Evolutionary conservation across 2,113 vertebrate genomes (phyloP).

Genomic region (Tragulus kanchil): DNA sequence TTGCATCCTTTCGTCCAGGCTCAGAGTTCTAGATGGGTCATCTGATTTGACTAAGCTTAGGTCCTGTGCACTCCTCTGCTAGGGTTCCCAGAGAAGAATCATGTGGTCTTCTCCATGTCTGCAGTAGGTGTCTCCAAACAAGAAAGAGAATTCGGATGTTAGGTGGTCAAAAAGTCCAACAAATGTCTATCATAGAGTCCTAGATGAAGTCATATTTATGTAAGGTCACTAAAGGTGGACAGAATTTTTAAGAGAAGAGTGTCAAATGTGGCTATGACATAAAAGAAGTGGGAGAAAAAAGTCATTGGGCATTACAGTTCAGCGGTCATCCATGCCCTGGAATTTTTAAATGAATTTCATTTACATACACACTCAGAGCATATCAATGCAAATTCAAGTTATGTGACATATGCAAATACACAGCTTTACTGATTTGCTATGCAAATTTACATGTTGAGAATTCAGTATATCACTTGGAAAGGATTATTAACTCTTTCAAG

Average conservation of each 20-base stretch:
- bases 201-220: not conserved
- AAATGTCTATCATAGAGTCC: not conserved
- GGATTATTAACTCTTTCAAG: constrained; percentile 54
- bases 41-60: not conserved
- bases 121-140: not conserved
- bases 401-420: constrained; percentile 36
- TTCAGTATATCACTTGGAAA: constrained; percentile 31
- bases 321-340: constrained; percentile 27
- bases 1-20: not conserved
- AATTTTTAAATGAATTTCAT: constrained; percentile 60
- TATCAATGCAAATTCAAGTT: constrained; percentile 56
- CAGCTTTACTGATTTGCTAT: constrained; percentile 58
- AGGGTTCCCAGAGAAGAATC: not conserved
- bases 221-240: not conserved
- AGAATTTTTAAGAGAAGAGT: not conserved
- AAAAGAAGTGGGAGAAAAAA: not conserved
- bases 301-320: not conserved
- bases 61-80: fast-evolving
- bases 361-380: constrained; percentile 47
- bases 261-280: not conserved
- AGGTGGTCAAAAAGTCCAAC: not conserved
- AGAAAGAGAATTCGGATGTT: not conserved
- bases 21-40: not conserved
- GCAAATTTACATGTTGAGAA: constrained; percentile 68
- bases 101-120: not conserved